These are phyloP conservation scores for Thera britannica DNA, from an alignment of 2,888 invertebrate genomes.

Conservation along the genomic window DNA sequence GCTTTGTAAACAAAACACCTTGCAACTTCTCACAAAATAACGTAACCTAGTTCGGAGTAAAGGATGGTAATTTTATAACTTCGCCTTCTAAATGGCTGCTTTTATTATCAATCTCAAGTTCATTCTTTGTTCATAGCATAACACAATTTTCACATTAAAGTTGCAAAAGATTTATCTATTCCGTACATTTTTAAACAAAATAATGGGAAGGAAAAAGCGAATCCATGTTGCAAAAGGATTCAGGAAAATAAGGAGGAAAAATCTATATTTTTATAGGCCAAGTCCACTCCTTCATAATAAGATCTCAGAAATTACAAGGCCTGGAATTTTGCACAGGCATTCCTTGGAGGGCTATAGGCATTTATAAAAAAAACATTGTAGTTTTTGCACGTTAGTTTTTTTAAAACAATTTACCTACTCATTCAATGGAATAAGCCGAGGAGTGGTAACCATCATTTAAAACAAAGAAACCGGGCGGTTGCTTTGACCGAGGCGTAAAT, in stretches of 20 bases:
- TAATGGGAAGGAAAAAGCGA: slow-evolving; percentile 61
- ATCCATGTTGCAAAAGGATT: slow-evolving; percentile 56
- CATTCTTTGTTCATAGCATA: slow-evolving; percentile 40
- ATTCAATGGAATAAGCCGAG: too few species aligned
- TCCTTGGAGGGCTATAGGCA: too few species aligned
- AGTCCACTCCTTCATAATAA: too few species aligned
- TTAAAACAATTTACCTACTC: too few species aligned
- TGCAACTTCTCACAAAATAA: slow-evolving; percentile 3
- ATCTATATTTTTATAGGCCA: not conserved
- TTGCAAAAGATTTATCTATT: slow-evolving; percentile 59
- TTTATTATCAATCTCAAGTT: slow-evolving; percentile 37
- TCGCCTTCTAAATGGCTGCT: slow-evolving; percentile 24
- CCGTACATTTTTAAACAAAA: slow-evolving; percentile 51
- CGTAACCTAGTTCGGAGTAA: slow-evolving; percentile 5
- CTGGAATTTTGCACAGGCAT: too few species aligned
- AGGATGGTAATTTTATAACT: slow-evolving; percentile 19
- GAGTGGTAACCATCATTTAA: too few species aligned
- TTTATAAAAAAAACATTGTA: too few species aligned
- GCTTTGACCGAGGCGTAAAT: too few species aligned
- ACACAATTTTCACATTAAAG: slow-evolving; percentile 66
- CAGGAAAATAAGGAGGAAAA: slow-evolving; percentile 43
- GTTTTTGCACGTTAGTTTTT: too few species aligned
- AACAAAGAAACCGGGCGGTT: too few species aligned
- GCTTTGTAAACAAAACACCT: not conserved
- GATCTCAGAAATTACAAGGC: too few species aligned